These are phyloP conservation scores for Tiliqua scincoides DNA, from an alignment of 2,113 vertebrate genomes.

Conservation along the genomic window DNA sequence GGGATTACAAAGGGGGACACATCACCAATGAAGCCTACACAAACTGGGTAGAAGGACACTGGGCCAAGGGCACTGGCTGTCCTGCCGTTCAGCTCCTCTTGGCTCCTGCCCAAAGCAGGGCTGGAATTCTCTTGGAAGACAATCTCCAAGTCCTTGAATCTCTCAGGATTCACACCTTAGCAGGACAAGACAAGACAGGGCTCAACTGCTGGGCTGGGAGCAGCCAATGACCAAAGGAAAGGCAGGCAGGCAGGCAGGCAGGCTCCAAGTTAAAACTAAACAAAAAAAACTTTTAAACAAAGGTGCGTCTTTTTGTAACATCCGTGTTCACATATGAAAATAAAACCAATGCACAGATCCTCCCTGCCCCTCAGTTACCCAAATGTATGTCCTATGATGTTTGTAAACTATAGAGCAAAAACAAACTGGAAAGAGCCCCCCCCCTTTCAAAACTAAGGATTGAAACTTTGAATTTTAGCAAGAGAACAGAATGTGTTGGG, in stretches of 20 bases:
- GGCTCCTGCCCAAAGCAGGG: conserved; percentile 64
- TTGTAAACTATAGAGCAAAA: conserved; percentile 84
- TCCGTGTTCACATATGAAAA: conserved; percentile 71
- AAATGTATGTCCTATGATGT: conserved; percentile 78
- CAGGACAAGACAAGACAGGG: conserved; percentile 58
- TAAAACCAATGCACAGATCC: conserved; percentile 70
- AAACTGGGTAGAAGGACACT: conserved; percentile 51
- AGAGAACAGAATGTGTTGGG: conserved; percentile 56
- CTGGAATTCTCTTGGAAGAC: conserved; percentile 62
- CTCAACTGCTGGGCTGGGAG: conserved; percentile 65
- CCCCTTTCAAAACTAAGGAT: conserved; percentile 80
- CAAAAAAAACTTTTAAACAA: conserved; percentile 59
- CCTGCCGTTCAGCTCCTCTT: conserved; percentile 53
- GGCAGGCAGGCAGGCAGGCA: conserved; percentile 61
- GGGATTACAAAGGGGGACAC: not conserved
- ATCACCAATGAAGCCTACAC: conserved; percentile 70
- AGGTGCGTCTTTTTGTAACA: conserved; percentile 77
- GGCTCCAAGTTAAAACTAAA: conserved; percentile 60
- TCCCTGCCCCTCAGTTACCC: conserved; percentile 46
- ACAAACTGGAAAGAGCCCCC: not conserved
- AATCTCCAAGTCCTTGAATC: conserved; percentile 71
- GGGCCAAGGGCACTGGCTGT: conserved; percentile 52
- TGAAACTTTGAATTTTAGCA: conserved; percentile 75
- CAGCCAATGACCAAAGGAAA: conserved; percentile 81
- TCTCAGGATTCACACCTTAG: conserved; percentile 76